Conservation (phyloP, 1,140 invertebrate genomes). For the Papilio polyxenes region DNA sequence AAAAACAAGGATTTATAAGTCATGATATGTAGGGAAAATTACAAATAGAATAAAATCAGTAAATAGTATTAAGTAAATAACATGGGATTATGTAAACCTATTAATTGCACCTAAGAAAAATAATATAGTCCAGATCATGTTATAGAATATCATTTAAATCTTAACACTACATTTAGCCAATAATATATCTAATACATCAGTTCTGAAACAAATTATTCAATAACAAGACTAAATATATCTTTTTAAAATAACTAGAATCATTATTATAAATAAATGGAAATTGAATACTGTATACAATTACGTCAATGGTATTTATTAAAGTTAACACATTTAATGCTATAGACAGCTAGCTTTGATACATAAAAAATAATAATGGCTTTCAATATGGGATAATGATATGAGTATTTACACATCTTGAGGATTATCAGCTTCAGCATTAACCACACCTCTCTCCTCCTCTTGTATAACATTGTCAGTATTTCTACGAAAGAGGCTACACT, state of each 20-base stretch:
- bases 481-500: constrained; percentile 38
- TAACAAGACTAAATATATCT: neutral
- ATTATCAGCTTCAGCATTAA: constrained; percentile 27
- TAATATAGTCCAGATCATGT: neutral
- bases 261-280: neutral
- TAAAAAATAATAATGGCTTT: neutral
- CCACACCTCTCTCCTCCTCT: constrained; percentile 14
- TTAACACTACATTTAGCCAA: neutral
- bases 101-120: neutral
- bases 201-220: constrained; percentile 5
- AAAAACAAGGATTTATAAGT: neutral
- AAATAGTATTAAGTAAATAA: neutral
- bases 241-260: neutral
- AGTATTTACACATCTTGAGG: constrained; percentile 7
- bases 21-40: neutral
- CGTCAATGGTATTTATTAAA: constrained; percentile 9
- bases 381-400: neutral
- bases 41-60: neutral
- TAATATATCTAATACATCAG: constrained; percentile 18
- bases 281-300: constrained; percentile 21
- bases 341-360: neutral
- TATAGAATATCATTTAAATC: neutral
- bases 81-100: neutral
- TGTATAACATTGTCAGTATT: constrained; percentile 15
- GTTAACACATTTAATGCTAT: neutral